Conservation (phyloP, 2,888 invertebrate genomes). For the Pyrochroa serraticornis region DNA sequence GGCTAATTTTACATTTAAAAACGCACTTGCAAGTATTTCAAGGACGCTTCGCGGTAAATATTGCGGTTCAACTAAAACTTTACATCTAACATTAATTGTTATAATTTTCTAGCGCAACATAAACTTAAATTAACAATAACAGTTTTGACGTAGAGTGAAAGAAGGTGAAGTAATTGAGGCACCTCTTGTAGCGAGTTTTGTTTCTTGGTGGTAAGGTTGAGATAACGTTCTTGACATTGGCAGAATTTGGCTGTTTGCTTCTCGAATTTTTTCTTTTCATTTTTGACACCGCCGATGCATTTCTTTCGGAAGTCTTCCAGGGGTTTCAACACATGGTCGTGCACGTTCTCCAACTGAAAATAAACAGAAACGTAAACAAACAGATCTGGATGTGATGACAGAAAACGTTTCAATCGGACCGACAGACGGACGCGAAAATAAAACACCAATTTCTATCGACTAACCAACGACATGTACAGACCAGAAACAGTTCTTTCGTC, state of each 20-base stretch:
- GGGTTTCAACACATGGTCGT: constrained; percentile 91
- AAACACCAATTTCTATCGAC: too few relatives aligned
- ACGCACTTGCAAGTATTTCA: constrained; percentile 2
- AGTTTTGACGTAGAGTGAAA: too few relatives aligned
- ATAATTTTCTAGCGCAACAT: too few relatives aligned
- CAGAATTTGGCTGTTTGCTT: constrained; percentile 98
- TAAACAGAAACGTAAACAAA: constrained; percentile 21
- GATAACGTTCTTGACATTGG: constrained; percentile 93
- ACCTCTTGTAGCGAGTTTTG: constrained; percentile 91
- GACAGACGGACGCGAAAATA: too few relatives aligned
- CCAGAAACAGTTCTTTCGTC: too few relatives aligned
- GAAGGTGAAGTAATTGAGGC: constrained; percentile 22
- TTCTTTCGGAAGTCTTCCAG: constrained; percentile 93
- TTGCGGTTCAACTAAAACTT: not conserved
- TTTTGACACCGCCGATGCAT: constrained; percentile 94
- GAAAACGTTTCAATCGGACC: too few relatives aligned
- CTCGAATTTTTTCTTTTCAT: constrained; percentile 96
- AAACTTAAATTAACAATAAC: too few relatives aligned
- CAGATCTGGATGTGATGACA: too few relatives aligned
- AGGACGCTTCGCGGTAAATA: not conserved
- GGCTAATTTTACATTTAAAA: constrained; percentile 16
- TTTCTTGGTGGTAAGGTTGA: constrained; percentile 91
- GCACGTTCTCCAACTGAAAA: constrained; percentile 86
- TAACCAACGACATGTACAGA: too few relatives aligned
- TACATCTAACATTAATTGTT: constrained; percentile 5